Conservation (phyloP, 1,140 invertebrate species). For the Akabosia matsudoensis region DNA sequence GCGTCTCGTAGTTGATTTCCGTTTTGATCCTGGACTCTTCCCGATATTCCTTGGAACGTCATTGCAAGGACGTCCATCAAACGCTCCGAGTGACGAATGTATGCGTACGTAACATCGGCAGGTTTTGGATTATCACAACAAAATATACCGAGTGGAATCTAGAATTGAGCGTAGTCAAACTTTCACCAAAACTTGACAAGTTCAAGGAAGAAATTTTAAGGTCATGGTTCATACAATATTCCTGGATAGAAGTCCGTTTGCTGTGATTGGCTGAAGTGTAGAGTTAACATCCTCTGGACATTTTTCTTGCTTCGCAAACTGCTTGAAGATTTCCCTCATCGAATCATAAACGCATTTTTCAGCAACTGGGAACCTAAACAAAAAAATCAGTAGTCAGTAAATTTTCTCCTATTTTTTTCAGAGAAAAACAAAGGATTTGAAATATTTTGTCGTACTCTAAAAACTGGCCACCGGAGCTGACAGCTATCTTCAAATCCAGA, state of each 20-base stretch:
- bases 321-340: conserved; percentile 25
- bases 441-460: conserved; percentile 9
- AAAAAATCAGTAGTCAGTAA: neutral
- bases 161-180: no score
- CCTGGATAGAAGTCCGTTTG: neutral
- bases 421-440: no score
- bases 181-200: neutral
- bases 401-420: no score
- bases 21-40: conserved; percentile 63
- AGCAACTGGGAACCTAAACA: conserved; percentile 27
- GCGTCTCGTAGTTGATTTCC: conserved; percentile 67
- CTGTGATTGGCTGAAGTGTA: neutral
- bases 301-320: neutral
- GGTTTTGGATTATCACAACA: conserved; percentile 42
- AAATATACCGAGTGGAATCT: conserved; percentile 38
- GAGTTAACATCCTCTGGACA: conserved; percentile 8
- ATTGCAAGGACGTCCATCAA: conserved; percentile 43
- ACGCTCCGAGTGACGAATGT: conserved; percentile 39
- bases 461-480: conserved; percentile 35
- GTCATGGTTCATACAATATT: conserved; percentile 29
- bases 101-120: conserved; percentile 30
- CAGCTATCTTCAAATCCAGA: conserved; percentile 29
- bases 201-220: neutral
- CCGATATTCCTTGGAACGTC: conserved; percentile 59
- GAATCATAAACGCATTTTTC: conserved; percentile 33